These are phyloP conservation scores for Synaphobranchus kaupii DNA, from an alignment of 2,797 vertebrate species.

Conservation along the genomic window DNA sequence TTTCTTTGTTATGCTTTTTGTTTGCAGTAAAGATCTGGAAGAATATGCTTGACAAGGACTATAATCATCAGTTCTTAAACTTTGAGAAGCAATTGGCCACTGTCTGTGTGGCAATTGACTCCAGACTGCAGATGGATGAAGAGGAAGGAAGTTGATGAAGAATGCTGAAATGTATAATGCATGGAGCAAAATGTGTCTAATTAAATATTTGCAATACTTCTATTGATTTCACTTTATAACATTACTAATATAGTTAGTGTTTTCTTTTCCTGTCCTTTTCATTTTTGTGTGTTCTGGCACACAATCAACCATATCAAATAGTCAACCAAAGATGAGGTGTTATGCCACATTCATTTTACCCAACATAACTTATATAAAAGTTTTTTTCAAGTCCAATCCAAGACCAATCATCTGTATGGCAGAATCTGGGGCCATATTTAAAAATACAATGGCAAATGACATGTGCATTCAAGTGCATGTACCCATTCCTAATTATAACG, in stretches of 20 bases:
- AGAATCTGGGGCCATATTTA: background rate
- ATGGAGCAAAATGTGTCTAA: slow-evolving; percentile 28
- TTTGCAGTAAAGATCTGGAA: slow-evolving; percentile 72
- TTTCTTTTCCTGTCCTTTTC: slow-evolving; percentile 1
- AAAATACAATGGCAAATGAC: background rate
- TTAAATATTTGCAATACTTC: slow-evolving; percentile 34
- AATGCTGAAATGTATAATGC: slow-evolving; percentile 26
- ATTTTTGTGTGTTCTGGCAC: slow-evolving; percentile 31
- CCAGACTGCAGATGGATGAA: slow-evolving; percentile 51
- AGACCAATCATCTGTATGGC: background rate
- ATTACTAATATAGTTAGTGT: background rate
- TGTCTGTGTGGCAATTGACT: slow-evolving; percentile 53
- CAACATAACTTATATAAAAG: background rate
- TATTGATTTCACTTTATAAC: background rate
- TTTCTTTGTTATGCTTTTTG: background rate
- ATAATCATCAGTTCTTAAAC: slow-evolving; percentile 63
- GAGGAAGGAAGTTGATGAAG: slow-evolving; percentile 59
- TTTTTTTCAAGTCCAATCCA: background rate
- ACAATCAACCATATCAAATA: slow-evolving; percentile 28
- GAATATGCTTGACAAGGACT: slow-evolving; percentile 72
- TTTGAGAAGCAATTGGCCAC: slow-evolving; percentile 64
- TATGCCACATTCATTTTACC: background rate
- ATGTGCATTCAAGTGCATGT: background rate
- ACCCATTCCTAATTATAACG: background rate
- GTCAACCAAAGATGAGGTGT: slow-evolving; percentile 27